phyloP scores from a whole-genome alignment of 2,888 invertebrate genomes.

The Protophormia terraenovae region DNA sequence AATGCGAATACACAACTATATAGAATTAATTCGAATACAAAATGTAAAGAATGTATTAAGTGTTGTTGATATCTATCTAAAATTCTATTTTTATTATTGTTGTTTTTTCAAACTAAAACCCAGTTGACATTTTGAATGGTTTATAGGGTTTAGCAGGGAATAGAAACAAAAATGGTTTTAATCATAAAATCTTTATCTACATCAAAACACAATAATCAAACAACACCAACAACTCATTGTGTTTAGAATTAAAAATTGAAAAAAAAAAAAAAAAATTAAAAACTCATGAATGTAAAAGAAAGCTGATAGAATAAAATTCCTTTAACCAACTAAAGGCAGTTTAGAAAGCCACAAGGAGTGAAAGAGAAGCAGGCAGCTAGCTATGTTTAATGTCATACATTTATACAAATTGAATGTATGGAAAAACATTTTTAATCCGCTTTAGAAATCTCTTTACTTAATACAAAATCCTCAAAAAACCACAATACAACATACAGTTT shows the following conservation, averaged over 20 bases:
- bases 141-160: constrained; percentile 33
- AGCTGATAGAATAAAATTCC: neutral
- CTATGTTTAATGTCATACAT: neutral
- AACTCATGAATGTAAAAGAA: constrained; percentile 32
- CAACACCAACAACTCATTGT: constrained; percentile 33
- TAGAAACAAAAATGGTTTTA: constrained; percentile 52
- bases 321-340: neutral
- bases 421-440: constrained; percentile 59
- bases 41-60: constrained; percentile 33
- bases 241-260: constrained; percentile 11
- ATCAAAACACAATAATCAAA: constrained; percentile 43
- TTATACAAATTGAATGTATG: constrained; percentile 41
- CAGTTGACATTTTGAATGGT: constrained; percentile 65
- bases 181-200: constrained; percentile 56
- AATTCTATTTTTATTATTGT: neutral
- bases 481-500: constrained; percentile 44
- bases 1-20: constrained; percentile 32
- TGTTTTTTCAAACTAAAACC: constrained; percentile 45
- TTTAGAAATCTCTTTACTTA: constrained; percentile 53
- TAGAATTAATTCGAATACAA: constrained; percentile 53
- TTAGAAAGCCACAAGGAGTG: neutral
- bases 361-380: neutral
- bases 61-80: constrained; percentile 48
- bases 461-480: constrained; percentile 52
- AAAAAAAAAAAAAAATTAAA: neutral